Evolutionary conservation across 2,888 invertebrate species (phyloP).

Genomic region (Spisula subtruncata): DNA sequence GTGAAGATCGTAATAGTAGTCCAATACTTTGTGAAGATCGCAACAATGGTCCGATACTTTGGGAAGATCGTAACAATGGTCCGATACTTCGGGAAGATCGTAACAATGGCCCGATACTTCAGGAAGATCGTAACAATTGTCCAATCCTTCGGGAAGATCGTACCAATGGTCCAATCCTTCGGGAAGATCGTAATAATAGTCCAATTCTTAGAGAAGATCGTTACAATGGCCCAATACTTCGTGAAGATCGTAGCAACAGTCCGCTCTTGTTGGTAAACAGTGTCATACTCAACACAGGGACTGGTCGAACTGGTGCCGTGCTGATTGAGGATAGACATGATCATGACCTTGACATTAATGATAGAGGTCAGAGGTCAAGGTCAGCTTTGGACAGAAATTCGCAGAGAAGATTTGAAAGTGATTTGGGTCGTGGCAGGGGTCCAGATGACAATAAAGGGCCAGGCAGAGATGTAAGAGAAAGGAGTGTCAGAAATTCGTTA

Average conservation of each 20-base stretch:
- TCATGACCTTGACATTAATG: not conserved
- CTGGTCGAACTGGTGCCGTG: constrained; percentile 48
- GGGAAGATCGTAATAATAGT: constrained; percentile 26
- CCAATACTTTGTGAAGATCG: constrained; percentile 41
- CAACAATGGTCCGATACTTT: constrained; percentile 14
- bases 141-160: too few species aligned
- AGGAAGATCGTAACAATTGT: constrained; percentile 23
- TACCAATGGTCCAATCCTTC: constrained; percentile 35
- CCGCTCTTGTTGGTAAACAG: constrained; percentile 27
- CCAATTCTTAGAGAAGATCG: too few species aligned
- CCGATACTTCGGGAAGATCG: constrained; percentile 42
- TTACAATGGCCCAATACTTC: too few species aligned
- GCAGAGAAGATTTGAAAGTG: constrained; percentile 4
- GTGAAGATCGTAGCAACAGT: not conserved
- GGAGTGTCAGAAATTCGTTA: not conserved
- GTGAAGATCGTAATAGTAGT: constrained; percentile 32
- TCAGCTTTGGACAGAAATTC: constrained; percentile 6
- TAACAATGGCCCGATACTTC: constrained; percentile 16
- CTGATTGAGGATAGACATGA: constrained; percentile 50
- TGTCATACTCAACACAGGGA: not conserved
- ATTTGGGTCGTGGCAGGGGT: not conserved
- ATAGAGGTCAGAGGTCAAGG: constrained; percentile 22
- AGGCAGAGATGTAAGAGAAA: not conserved
- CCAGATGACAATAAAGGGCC: not conserved
- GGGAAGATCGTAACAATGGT: constrained; percentile 34